Percentiles rank a stretch among this genome's conserved stretches.
phyloP scores from a whole-genome alignment of 2,113 vertebrate species.

The Terrapene triunguis region DNA sequence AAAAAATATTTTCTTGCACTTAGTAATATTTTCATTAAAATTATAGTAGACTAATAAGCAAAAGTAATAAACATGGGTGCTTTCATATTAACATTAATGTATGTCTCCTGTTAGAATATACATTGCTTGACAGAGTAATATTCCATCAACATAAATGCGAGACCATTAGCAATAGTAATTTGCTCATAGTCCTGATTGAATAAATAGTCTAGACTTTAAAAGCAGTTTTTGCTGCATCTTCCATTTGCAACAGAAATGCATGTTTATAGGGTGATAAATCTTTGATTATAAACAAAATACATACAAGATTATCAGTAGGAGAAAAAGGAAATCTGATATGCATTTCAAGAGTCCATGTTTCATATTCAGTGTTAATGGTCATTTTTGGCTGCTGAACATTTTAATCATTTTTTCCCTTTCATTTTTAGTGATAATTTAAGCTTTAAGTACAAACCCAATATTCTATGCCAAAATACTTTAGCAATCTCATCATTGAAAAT shows the following conservation, averaged over 20 bases:
- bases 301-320: not conserved
- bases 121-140: not conserved
- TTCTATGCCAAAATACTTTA: constrained; percentile 6
- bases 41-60: not conserved
- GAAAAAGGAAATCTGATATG: not conserved
- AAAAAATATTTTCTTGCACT: not conserved
- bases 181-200: not conserved
- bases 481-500: not conserved
- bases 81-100: not conserved
- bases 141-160: not conserved
- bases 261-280: not conserved
- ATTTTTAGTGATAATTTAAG: not conserved
- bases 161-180: not conserved
- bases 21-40: not conserved
- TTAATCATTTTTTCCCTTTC: not conserved
- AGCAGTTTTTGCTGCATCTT: not conserved
- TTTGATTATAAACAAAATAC: not conserved
- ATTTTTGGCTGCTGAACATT: not conserved
- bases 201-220: not conserved
- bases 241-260: not conserved
- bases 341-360: not conserved
- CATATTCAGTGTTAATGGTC: not conserved
- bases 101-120: not conserved
- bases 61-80: not conserved
- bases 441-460: not conserved